phyloP scores from a whole-genome alignment of 2,888 invertebrate genomes.

The Gryllus longicercus region DNA sequence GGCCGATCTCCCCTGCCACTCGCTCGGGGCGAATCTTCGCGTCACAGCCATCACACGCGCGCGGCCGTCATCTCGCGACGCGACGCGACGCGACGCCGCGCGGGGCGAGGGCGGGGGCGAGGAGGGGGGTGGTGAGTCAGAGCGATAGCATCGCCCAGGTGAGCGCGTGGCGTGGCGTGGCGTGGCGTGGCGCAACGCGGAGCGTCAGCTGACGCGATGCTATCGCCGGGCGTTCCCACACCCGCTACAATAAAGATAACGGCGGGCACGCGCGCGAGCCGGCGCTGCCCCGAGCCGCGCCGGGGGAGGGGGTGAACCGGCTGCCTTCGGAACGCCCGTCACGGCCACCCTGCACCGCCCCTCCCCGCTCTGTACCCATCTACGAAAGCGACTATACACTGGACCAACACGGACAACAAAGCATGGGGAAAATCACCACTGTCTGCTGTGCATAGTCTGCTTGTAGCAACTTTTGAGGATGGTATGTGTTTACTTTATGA shows the following conservation, averaged over 20 bases:
- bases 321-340: neutral
- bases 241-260: neutral
- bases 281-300: neutral
- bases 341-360: neutral
- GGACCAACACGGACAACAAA: too few species aligned
- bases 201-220: conserved; percentile 1
- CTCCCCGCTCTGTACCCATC: too few species aligned
- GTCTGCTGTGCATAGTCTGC: too few species aligned
- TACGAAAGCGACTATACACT: too few species aligned
- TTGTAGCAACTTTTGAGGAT: too few species aligned
- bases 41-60: too few species aligned
- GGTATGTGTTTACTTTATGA: too few species aligned
- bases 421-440: too few species aligned
- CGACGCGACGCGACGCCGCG: too few species aligned
- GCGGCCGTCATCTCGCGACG: neutral
- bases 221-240: conserved; percentile 8
- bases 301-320: neutral
- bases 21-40: too few species aligned
- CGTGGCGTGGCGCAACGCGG: neutral
- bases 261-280: neutral
- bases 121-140: neutral
- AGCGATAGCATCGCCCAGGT: neutral
- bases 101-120: neutral
- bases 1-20: too few species aligned
- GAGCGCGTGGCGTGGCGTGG: neutral